phyloP scores from a whole-genome alignment of 2,113 vertebrate genomes.

The Laticauda colubrina region DNA sequence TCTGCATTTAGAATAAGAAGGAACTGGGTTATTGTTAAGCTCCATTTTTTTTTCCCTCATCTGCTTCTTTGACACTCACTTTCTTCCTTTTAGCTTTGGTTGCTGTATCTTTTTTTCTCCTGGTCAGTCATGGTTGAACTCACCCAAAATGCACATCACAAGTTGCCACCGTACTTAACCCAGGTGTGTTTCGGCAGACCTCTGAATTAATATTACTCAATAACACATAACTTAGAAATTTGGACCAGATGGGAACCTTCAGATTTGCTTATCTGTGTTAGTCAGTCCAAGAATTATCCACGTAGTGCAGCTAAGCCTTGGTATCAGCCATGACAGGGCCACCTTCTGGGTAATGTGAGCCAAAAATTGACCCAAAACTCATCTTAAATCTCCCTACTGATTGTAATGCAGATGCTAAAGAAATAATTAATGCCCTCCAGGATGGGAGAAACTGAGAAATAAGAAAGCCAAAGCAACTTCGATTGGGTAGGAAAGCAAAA shows the following conservation, averaged over 20 bases:
- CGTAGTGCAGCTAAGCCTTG: not conserved
- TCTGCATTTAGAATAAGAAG: not conserved
- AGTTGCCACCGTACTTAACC: not conserved
- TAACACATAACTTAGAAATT: not conserved
- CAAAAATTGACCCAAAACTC: not conserved
- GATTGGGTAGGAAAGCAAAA: not conserved
- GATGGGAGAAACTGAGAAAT: not conserved
- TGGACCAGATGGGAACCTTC: not conserved
- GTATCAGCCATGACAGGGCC: not conserved
- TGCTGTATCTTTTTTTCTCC: not conserved
- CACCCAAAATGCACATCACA: not conserved
- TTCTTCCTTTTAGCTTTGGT: not conserved
- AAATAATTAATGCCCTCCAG: not conserved
- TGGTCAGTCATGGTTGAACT: not conserved
- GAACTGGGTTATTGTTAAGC: not conserved
- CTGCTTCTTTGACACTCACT: not conserved
- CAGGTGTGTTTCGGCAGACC: no score
- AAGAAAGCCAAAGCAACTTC: not conserved
- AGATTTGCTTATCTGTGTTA: not conserved
- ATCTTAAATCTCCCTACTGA: not conserved
- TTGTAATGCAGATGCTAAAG: not conserved
- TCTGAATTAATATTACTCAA: not conserved
- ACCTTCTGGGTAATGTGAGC: not conserved
- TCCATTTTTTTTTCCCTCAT: not conserved
- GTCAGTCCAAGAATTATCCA: not conserved